Percentiles rank a stretch among this genome's conserved stretches.
phyloP scores from a whole-genome alignment of 1,140 invertebrate species.

The Glossosoma conforme region DNA sequence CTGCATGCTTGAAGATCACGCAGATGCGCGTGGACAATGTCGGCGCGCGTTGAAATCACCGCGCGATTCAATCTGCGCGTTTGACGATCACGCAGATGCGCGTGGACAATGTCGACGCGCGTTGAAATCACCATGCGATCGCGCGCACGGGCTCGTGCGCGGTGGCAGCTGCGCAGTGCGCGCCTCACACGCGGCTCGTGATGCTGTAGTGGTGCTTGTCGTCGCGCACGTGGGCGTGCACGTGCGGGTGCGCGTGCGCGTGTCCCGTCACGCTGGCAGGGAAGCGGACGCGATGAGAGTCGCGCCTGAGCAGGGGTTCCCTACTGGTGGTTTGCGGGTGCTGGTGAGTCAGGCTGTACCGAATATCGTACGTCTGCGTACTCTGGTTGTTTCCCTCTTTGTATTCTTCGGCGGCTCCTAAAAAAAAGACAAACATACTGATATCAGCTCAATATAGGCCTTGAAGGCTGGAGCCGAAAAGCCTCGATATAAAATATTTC shows the following conservation, averaged over 20 bases:
- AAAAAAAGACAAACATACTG: too few species aligned
- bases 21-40: too few species aligned
- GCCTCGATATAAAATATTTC: too few species aligned
- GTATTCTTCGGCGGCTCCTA: conserved; percentile 30
- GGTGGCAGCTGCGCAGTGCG: not conserved
- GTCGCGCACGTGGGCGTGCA: conserved; percentile 15
- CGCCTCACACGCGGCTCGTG: conserved; percentile 20
- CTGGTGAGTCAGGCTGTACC: conserved; percentile 24
- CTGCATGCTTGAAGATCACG: too few species aligned
- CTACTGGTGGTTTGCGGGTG: conserved; percentile 1
- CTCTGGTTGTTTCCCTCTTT: conserved; percentile 30
- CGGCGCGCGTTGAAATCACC: too few species aligned
- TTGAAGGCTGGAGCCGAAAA: too few species aligned
- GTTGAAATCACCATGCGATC: too few species aligned
- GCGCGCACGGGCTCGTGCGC: not conserved
- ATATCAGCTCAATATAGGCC: too few species aligned
- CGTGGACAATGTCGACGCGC: too few species aligned
- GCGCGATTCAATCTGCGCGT: too few species aligned
- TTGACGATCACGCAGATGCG: too few species aligned
- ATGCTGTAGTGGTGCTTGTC: conserved; percentile 1
- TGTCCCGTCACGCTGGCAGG: not conserved
- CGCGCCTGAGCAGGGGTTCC: not conserved
- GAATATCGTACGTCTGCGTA: conserved; percentile 30
- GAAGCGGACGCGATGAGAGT: conserved; percentile 9
- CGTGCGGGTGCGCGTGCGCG: conserved; percentile 1